Evolutionary conservation across 2,113 vertebrate genomes (phyloP).

Genomic region (Zeus faber): DNA sequence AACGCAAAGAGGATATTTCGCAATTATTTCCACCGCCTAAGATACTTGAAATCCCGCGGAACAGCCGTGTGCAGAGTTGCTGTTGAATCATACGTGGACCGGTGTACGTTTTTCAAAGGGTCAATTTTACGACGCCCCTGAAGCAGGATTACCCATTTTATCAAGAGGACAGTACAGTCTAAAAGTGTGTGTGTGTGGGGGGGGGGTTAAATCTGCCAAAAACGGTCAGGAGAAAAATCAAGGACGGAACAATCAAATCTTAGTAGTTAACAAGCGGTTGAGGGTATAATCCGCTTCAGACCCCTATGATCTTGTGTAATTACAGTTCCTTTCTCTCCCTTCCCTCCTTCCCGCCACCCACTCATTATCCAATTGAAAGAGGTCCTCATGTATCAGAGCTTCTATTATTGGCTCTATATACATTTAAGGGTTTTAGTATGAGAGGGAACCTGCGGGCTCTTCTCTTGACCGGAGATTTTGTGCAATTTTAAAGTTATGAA

Average conservation of each 20-base stretch:
- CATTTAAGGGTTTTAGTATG: slow-evolving; percentile 34
- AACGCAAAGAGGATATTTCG: slow-evolving; percentile 29
- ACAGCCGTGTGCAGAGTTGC: no score
- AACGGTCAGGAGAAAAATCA: no score
- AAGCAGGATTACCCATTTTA: no score
- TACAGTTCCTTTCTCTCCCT: slow-evolving; percentile 67
- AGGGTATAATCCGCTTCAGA: slow-evolving; percentile 48
- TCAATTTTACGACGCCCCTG: no score
- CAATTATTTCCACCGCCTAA: no score
- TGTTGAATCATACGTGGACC: slow-evolving; percentile 9
- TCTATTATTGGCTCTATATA: slow-evolving; percentile 64
- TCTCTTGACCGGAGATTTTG: slow-evolving; percentile 28
- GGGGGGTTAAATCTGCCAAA: no score
- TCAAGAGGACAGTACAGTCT: no score
- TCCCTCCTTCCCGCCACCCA: slow-evolving; percentile 64
- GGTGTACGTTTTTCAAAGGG: no score
- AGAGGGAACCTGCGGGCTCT: slow-evolving; percentile 23
- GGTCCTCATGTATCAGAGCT: slow-evolving; percentile 51
- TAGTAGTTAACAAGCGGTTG: slow-evolving; percentile 62
- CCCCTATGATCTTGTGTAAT: slow-evolving; percentile 74
- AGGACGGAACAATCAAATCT: no score
- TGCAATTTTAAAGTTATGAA: slow-evolving; percentile 14
- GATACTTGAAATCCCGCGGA: no score
- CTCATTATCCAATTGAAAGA: slow-evolving; percentile 72
- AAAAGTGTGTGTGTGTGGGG: no score